These are phyloP conservation scores for Chelon labrosus DNA, from an alignment of 2,797 vertebrate species.

Conservation along the genomic window DNA sequence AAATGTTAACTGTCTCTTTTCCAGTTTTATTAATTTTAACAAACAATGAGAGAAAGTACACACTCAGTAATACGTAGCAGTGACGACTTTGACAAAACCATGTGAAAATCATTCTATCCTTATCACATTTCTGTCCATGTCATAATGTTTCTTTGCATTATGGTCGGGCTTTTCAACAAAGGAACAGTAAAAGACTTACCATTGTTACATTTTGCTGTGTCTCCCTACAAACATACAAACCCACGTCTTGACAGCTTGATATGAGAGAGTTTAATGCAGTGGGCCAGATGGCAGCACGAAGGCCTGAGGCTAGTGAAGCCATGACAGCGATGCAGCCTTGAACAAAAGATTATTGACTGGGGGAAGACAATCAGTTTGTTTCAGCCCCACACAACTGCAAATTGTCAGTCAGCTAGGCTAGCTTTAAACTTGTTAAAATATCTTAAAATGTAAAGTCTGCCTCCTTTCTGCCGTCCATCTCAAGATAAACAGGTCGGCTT, in stretches of 20 bases:
- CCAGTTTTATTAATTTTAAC: neutral
- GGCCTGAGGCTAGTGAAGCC: slow-evolving; percentile 33
- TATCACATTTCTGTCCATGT: neutral
- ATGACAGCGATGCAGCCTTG: slow-evolving; percentile 21
- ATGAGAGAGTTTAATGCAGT: slow-evolving; percentile 33
- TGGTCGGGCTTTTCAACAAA: neutral
- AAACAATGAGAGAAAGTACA: neutral
- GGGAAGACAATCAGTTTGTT: slow-evolving; percentile 9
- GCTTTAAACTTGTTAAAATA: neutral
- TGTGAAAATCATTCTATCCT: neutral
- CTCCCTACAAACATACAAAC: slow-evolving; percentile 11
- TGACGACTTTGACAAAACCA: neutral
- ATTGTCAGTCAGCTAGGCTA: slow-evolving; percentile 2
- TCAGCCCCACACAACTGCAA: slow-evolving; percentile 7
- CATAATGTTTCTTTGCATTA: neutral
- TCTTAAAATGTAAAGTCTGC: neutral
- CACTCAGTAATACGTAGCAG: neutral
- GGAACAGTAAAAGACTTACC: slow-evolving; percentile 3
- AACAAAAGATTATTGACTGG: slow-evolving; percentile 27
- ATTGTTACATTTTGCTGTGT: neutral
- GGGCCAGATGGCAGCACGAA: slow-evolving; percentile 38
- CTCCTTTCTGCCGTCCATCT: neutral
- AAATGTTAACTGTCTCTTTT: neutral
- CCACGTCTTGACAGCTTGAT: slow-evolving; percentile 27
- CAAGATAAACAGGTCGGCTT: neutral